Conservation (phyloP, 2,888 invertebrate genomes). For the Shargacucullia verbasci region DNA sequence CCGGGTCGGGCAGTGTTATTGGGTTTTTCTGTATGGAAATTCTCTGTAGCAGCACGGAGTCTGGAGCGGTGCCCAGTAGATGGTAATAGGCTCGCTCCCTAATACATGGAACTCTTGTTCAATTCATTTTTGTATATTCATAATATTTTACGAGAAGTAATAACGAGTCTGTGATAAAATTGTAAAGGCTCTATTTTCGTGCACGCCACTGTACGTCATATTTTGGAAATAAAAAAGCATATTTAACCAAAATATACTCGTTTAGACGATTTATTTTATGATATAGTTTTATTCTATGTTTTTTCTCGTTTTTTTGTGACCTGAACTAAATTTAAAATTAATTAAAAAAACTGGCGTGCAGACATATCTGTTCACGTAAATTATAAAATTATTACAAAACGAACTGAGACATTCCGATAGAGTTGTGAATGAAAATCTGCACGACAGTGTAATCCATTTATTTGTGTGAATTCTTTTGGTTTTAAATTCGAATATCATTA, state of each 20-base stretch:
- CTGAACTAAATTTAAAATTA: not conserved
- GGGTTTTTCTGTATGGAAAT: no score
- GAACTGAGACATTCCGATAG: conserved; percentile 53
- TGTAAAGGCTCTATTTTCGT: conserved; percentile 25
- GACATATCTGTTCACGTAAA: conserved; percentile 10
- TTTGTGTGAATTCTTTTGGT: not conserved
- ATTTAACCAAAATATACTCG: conserved; percentile 39
- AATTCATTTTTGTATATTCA: no score
- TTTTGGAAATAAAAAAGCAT: conserved; percentile 13
- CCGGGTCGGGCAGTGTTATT: no score
- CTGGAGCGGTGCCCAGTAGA: no score
- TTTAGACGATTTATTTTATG: conserved; percentile 44
- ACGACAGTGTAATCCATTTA: conserved; percentile 14
- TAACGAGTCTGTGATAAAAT: conserved; percentile 30
- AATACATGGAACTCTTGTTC: no score
- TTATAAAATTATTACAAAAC: conserved; percentile 37
- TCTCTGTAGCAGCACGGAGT: no score
- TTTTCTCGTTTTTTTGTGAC: conserved; percentile 24
- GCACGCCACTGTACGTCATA: conserved; percentile 26
- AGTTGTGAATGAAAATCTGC: conserved; percentile 23
- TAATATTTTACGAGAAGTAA: conserved; percentile 9
- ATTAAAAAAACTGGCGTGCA: conserved; percentile 21
- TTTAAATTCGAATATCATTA: not conserved
- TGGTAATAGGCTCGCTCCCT: no score
- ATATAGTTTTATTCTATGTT: conserved; percentile 30